phyloP scores from a whole-genome alignment of 2,888 invertebrate genomes.

The Lordiphosa andalusiaca region DNA sequence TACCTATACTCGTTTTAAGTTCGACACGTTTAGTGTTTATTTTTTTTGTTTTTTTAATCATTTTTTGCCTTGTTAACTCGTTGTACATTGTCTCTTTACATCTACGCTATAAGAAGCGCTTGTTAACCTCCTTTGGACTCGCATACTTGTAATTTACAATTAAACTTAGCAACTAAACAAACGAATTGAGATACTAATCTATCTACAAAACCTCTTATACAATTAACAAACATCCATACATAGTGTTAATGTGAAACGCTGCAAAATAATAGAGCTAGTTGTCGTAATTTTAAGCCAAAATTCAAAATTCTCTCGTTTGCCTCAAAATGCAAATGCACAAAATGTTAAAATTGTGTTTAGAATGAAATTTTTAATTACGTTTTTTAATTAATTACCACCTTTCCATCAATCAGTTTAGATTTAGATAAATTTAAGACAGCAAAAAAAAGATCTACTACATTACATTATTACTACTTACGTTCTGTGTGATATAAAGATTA shows the following conservation, averaged over 20 bases:
- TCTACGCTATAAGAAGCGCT: conserved; percentile 42
- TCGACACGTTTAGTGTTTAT: conserved; percentile 21
- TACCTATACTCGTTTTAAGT: conserved; percentile 48
- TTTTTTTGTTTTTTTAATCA: conserved; percentile 22
- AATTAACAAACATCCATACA: conserved; percentile 32
- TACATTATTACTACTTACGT: conserved; percentile 55
- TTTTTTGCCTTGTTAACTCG: conserved; percentile 64
- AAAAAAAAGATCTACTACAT: conserved; percentile 55
- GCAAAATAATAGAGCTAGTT: conserved; percentile 51
- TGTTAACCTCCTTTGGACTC: conserved; percentile 50
- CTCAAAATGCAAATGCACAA: conserved; percentile 39
- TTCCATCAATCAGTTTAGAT: conserved; percentile 48
- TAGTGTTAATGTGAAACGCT: conserved; percentile 51
- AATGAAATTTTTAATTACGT: conserved; percentile 26
- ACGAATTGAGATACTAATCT: conserved; percentile 56
- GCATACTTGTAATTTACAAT: conserved; percentile 54
- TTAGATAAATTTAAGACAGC: conserved; percentile 63
- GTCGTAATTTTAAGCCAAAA: conserved; percentile 45
- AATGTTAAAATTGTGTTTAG: conserved; percentile 26
- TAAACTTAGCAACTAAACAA: conserved; percentile 53
- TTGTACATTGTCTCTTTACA: conserved; percentile 55
- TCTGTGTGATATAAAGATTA: conserved; percentile 76
- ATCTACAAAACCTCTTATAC: conserved; percentile 41
- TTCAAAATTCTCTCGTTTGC: conserved; percentile 35
- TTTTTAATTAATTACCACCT: conserved; percentile 34